Conservation (phyloP, 2,797 vertebrate genomes). For the Poecilia gillii region DNA sequence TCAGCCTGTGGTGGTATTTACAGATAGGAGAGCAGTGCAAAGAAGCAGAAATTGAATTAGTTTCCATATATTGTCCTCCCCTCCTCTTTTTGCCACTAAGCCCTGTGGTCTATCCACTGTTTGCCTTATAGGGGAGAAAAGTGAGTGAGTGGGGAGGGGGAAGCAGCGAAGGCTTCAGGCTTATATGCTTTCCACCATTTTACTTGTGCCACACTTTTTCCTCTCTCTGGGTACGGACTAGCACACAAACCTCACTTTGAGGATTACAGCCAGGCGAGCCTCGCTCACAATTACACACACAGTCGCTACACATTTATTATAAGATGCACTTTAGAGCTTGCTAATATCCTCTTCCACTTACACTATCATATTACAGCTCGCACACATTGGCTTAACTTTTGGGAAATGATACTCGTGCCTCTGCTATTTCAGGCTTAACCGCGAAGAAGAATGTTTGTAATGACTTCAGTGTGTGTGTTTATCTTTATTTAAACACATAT, state of each 20-base stretch:
- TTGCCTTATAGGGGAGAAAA: slow-evolving; percentile 78
- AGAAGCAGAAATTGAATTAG: slow-evolving; percentile 80
- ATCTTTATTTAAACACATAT: slow-evolving; percentile 28
- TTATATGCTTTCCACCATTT: slow-evolving; percentile 71
- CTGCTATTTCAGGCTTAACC: slow-evolving; percentile 54
- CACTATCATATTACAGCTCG: slow-evolving; percentile 47
- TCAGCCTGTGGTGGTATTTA: slow-evolving; percentile 73
- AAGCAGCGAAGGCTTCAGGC: slow-evolving; percentile 70
- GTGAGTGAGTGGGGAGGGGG: slow-evolving; percentile 60
- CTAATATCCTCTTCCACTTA: slow-evolving; percentile 56
- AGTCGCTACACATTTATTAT: slow-evolving; percentile 41
- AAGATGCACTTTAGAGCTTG: slow-evolving; percentile 51
- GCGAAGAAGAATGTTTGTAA: slow-evolving; percentile 29
- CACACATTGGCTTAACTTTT: slow-evolving; percentile 47
- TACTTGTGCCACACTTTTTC: slow-evolving; percentile 44
- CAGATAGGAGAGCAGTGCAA: slow-evolving; percentile 68
- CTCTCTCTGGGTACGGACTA: slow-evolving; percentile 7
- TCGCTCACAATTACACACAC: slow-evolving; percentile 51
- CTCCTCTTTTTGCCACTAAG: slow-evolving; percentile 72
- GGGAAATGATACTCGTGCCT: slow-evolving; percentile 27
- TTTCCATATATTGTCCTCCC: slow-evolving; percentile 81
- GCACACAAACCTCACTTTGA: slow-evolving; percentile 20
- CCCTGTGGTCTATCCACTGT: slow-evolving; percentile 77
- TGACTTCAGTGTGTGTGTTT: slow-evolving; percentile 31
- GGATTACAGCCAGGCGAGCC: slow-evolving; percentile 55